Evolutionary conservation across 2,113 vertebrate genomes (phyloP).

Genomic region (Zosterops japonicus): DNA sequence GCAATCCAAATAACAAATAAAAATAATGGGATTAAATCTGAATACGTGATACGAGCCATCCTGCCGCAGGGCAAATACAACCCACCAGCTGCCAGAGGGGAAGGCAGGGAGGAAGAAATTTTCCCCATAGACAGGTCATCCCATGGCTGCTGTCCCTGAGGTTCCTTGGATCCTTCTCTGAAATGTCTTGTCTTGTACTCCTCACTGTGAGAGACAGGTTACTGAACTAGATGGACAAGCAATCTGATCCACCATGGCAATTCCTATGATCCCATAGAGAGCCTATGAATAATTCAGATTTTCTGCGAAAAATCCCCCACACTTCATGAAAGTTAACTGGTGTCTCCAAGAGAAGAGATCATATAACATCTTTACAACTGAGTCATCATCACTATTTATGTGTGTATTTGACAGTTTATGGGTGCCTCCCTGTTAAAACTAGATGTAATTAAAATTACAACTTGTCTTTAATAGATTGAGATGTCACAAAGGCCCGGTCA

Average conservation of each 20-base stretch:
- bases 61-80: conserved; percentile 46
- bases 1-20: conserved; percentile 59
- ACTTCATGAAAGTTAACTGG: conserved; percentile 15
- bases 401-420: conserved; percentile 25
- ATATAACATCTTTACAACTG: not conserved
- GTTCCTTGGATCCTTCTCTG: conserved; percentile 37
- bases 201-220: conserved; percentile 36
- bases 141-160: conserved; percentile 20
- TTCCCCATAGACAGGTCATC: conserved; percentile 31
- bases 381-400: conserved; percentile 8
- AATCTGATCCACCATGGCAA: conserved; percentile 43
- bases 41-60: not conserved
- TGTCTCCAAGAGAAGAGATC: conserved; percentile 31
- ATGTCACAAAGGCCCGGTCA: not conserved
- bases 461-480: not conserved
- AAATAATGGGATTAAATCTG: conserved; percentile 65
- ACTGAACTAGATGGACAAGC: conserved; percentile 27
- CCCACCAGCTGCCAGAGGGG: conserved; percentile 40
- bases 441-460: conserved; percentile 10
- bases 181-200: conserved; percentile 42
- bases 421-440: not conserved
- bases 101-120: not conserved
- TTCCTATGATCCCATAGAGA: conserved; percentile 39
- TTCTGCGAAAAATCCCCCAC: conserved; percentile 10
- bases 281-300: conserved; percentile 61